phyloP scores from a whole-genome alignment of 2,113 vertebrate genomes.

The Motacilla alba region DNA sequence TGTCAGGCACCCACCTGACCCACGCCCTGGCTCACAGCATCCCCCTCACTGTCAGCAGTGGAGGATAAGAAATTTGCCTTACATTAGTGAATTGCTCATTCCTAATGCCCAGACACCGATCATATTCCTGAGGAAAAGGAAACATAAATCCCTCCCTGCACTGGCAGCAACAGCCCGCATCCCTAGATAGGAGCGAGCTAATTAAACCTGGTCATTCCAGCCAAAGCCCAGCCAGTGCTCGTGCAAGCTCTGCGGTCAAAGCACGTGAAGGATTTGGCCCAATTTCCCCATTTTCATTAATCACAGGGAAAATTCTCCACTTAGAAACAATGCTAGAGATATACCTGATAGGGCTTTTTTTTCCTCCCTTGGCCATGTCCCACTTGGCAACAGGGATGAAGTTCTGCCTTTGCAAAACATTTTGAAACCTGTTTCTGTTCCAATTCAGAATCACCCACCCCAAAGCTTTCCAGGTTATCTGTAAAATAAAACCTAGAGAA shows the following conservation, averaged over 20 bases:
- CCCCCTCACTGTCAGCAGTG: background rate
- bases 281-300: slow-evolving; percentile 26
- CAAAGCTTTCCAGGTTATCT: slow-evolving; percentile 27
- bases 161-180: background rate
- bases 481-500: background rate
- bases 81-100: background rate
- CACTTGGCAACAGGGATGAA: slow-evolving; percentile 24
- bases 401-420: slow-evolving; percentile 25
- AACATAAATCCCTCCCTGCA: slow-evolving; percentile 11
- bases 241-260: background rate
- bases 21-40: accelerated
- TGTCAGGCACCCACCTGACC: accelerated
- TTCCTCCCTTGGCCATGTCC: slow-evolving; percentile 3
- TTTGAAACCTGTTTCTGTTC: slow-evolving; percentile 19
- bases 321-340: slow-evolving; percentile 38
- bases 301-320: slow-evolving; percentile 26
- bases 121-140: background rate
- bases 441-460: slow-evolving; percentile 4
- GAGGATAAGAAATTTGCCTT: background rate
- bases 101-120: background rate
- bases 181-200: background rate
- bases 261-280: slow-evolving; percentile 15
- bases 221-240: background rate
- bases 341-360: slow-evolving; percentile 6
- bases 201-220: background rate